Base-by-base conservation (phyloP, 2,797 vertebrate genomes). In the Xiphophorus birchmanni region DNA sequence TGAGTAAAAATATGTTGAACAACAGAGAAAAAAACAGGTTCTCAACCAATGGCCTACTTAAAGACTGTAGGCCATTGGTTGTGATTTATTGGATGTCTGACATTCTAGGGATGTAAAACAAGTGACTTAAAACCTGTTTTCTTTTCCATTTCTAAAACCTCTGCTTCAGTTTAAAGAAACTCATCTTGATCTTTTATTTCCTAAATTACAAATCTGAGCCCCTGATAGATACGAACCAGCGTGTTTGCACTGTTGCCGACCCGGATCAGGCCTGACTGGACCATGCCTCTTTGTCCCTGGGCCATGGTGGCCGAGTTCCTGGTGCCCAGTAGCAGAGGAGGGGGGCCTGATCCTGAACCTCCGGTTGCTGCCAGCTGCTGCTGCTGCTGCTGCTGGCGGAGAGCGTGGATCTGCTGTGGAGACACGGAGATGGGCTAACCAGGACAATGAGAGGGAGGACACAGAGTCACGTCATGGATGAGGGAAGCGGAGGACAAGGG, bases 361-460 rank as follows among this genome's bases (percentile, higher is more conserved):
- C 93, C 94, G 1, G 92, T 89, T 10, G 89, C 88, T 21, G 90
- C 92, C 80, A 94, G 45, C 87, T 97, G 97, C 92, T 98, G 95
- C 93, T 99, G 95, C 45, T 99, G 95, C 73, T 96, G 98, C 84
- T 98, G 97, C 93, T 97, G 97, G 80, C 97, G 96, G 86, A 98
- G 96, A 82, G 94, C 96, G 93, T 98, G 97, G 91, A 99, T 97
- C 96, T 99, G 98, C 96, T 98, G 96, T 82, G 94, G 93, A 93
- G 95, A 95, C 67, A 96, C 93, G 88, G 96, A 97, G 85, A 96
- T 92, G 93, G 96, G 95, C 94, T 97, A 92, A 94, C 83, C 88
- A 84, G 42, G 88, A 88, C 87, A 74, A 90, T 88, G 82, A 86
- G 80, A 90, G 83, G 82, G 88, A 60, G 48, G 82, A 88, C 84